Evolutionary conservation across 2,888 invertebrate genomes (phyloP), one percentile per base, ranked within the genome.

Genomic region (Chrysolina oricalcia): DNA sequence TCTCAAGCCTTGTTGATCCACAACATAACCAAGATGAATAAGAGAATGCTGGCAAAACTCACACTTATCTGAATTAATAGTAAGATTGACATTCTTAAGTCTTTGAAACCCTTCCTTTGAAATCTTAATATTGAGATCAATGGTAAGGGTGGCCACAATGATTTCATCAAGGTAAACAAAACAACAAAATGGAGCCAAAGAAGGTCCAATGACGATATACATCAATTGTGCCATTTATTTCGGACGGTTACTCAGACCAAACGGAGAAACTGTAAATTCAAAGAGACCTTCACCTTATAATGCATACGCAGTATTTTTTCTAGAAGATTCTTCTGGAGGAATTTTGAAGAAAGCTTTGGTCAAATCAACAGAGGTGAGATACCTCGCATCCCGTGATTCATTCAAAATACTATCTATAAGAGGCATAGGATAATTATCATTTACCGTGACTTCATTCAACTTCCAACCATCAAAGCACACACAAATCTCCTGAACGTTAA

Each of bases 191-290:
- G 79, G 79, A 40, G 77, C 68, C 13, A 80, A 67, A 15, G 69
- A 68, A 41, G 78, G 77, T 10, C 82, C 82, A 4, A 85, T 69
- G 2, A 84, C 62, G 2, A 63, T 48, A 64, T 80, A 75, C 78
- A 81, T 77, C 9, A 75, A 35, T 41, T 75, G 50, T 15, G 68
- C 76, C 78, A 79, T 76, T n/a, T 73, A 74, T 70, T 67, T 69
- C 0, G 85, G 83, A 66, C 66, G 27, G 69, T 76, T 78, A 27
- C 41, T 59, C 41, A 78, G 46, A n/a, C n/a, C n/a, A n/a, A n/a
- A n/a, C n/a, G n/a, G n/a, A n/a, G n/a, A n/a, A n/a, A n/a, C n/a
- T n/a, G n/a, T n/a, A n/a, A n/a, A n/a, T n/a, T n/a, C n/a, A n/a
- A n/a, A n/a, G n/a, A n/a, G n/a, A n/a, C n/a, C 78, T 17, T 8